Evolutionary conservation across 2,888 invertebrate species (phyloP), one percentile per base, ranked within the genome.

Genomic region (Fragum whitleyi): DNA sequence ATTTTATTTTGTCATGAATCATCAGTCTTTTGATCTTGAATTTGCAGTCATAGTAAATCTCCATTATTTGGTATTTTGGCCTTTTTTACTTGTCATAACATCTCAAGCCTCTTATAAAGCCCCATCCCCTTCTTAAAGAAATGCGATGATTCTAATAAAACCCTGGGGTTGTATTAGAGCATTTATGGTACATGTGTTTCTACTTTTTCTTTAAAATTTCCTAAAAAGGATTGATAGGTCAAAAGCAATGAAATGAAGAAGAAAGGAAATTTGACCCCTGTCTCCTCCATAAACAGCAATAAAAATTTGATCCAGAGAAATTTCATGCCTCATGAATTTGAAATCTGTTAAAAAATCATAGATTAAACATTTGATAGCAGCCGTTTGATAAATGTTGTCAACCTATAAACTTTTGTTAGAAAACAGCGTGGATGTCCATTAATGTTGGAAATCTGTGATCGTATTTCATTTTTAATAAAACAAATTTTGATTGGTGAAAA

Each of bases 301-400:
- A 51, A 69, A 69, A 47, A 69, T 69, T 51, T 69, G 69, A 69
- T 69, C 47, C 29, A 29, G 28, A 19, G 53, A 69, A 69, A 69
- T 69, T 69, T 69, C 69, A 51, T 29, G 69, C 28, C 26, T 69
- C 51, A 69, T 23, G 16, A 28, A 53, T 47, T 28, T 36, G 32
- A 36, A 36, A 36, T 36, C 32, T 36, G 32, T 36, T 36, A 6
- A 36, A n/a, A 69, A 69, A 16, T 51, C 32, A 7, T 28, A 51
- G n/a, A 47, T 47, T 53, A 69, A 69, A 29, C 26, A 47, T 69
- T 69, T 53, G 69, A 69, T 69, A 47, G 69, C 26, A 29, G 9
- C 23, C 2, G 42, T 53, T 69, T 69, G 69, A 69, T 69, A 51
- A 69, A 69, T 69, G n/a, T 53, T 28, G 26, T 47, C 28, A 67